phyloP scores from a whole-genome alignment of 1,140 invertebrate species.

The Paralvinella palmiformis region DNA sequence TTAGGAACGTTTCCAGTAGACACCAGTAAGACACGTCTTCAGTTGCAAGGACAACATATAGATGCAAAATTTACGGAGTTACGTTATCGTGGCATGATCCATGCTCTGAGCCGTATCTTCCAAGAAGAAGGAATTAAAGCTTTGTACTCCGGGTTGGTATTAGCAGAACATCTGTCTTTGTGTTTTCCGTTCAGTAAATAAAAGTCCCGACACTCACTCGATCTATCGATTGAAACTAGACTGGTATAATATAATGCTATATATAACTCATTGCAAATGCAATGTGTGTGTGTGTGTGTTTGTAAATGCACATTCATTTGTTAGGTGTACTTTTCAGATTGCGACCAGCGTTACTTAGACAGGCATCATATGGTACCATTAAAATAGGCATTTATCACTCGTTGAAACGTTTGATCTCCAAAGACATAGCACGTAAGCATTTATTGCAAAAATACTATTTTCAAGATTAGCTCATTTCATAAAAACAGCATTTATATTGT shows the following conservation, averaged over 20 bases:
- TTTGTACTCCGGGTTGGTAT: slow-evolving; percentile 73
- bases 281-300: no score
- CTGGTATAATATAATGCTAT: no score
- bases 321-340: no score
- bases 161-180: neutral
- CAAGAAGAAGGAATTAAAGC: slow-evolving; percentile 71
- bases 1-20: slow-evolving; percentile 49
- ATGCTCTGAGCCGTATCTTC: slow-evolving; percentile 78
- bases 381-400: slow-evolving; percentile 95
- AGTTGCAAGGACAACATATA: slow-evolving; percentile 46
- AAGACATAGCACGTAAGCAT: neutral
- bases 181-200: no score
- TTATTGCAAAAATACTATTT: no score
- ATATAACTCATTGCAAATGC: no score
- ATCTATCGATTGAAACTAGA: no score
- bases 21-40: slow-evolving; percentile 46
- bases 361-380: slow-evolving; percentile 92
- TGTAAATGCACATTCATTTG: no score
- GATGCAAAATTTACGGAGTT: slow-evolving; percentile 69
- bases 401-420: slow-evolving; percentile 61
- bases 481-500: no score
- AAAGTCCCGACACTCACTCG: no score
- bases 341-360: slow-evolving; percentile 80
- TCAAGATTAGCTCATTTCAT: no score
- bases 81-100: slow-evolving; percentile 84